phyloP scores from a whole-genome alignment of 2,797 vertebrate genomes.

The Lemur catta region DNA sequence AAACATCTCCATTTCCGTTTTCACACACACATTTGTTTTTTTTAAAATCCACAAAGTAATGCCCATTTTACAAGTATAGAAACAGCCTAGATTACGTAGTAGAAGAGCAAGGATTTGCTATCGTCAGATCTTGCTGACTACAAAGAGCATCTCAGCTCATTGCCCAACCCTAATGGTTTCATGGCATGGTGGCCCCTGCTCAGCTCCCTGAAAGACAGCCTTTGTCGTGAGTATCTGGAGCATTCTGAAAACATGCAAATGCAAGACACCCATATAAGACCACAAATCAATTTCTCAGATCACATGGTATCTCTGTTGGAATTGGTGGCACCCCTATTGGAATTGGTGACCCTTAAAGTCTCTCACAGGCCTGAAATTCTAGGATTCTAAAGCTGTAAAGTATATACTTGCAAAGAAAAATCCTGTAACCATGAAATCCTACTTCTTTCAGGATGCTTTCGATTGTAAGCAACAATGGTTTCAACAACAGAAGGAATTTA shows the following conservation, averaged over 20 bases:
- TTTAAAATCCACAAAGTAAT: background rate
- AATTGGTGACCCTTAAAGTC: background rate
- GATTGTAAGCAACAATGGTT: background rate
- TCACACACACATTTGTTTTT: background rate
- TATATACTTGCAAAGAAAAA: background rate
- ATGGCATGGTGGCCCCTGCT: background rate
- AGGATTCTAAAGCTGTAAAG: background rate
- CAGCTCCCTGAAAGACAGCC: background rate
- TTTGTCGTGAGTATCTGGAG: background rate
- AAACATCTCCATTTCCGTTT: background rate
- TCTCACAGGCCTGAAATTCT: background rate
- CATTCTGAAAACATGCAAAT: background rate
- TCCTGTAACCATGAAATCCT: background rate
- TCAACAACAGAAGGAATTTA: background rate
- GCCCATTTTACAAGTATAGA: background rate
- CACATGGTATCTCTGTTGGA: background rate
- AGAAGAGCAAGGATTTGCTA: background rate
- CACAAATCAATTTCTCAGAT: conserved; percentile 22
- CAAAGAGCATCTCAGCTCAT: background rate
- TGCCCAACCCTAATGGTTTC: background rate
- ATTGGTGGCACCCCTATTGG: no score
- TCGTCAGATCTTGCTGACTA: background rate
- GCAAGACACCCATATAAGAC: background rate
- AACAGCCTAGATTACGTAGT: background rate
- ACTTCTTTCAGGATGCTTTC: background rate